Percentiles rank a stretch among this genome's conserved stretches.
Conservation (phyloP, 2,113 vertebrate genomes). For the Muscicapa adusta region DNA sequence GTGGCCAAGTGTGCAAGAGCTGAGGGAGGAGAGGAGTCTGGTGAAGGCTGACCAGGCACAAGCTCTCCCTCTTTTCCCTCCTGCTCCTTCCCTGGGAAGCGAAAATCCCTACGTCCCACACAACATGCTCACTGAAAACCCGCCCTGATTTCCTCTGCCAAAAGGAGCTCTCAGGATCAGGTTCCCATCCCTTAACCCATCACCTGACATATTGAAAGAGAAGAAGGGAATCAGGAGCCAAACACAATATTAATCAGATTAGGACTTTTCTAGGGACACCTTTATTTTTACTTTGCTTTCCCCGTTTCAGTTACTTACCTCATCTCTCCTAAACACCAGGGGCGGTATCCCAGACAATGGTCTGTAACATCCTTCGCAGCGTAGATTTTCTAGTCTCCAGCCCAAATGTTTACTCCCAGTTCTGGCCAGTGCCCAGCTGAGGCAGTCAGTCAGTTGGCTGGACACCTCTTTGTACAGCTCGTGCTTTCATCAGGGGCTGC, state of each 20-base stretch:
- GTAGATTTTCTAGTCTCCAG: neutral
- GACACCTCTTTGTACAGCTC: neutral
- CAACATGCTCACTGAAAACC: neutral
- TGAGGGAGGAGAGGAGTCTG: neutral
- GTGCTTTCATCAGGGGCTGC: neutral
- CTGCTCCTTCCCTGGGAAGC: neutral
- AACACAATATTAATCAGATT: conserved; percentile 19
- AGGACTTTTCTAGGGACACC: neutral
- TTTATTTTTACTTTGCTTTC: neutral
- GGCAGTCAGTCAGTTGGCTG: neutral
- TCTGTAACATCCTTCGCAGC: neutral
- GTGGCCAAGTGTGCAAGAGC: neutral
- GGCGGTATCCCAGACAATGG: neutral
- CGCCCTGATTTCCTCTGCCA: neutral
- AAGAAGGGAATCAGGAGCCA: neutral
- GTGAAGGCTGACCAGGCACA: neutral
- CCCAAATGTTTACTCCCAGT: neutral
- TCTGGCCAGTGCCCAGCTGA: neutral
- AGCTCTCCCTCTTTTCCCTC: neutral
- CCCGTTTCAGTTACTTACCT: neutral
- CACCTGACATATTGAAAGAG: neutral
- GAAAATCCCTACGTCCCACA: neutral
- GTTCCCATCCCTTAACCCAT: neutral
- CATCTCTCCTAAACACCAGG: neutral
- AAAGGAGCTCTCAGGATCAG: neutral